Percentiles rank a stretch among this genome's conserved stretches.
Evolutionary conservation across 2,113 vertebrate genomes (phyloP).

Genomic region (Hassar affinis): DNA sequence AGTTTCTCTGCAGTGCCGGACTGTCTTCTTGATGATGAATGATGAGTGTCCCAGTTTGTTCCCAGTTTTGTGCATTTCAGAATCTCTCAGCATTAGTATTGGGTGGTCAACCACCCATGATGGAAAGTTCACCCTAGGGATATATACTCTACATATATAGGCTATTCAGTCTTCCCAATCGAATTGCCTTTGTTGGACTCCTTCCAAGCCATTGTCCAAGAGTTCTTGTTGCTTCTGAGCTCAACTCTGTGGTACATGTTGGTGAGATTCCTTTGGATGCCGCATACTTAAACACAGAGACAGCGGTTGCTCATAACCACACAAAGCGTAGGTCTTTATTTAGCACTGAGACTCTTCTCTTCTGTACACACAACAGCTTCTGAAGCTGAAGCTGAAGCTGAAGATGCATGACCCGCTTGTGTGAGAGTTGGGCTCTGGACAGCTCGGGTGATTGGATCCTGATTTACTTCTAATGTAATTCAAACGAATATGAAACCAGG

Average conservation of each 20-base stretch:
- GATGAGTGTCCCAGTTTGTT: background rate
- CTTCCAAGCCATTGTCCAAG: background rate
- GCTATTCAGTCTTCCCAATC: background rate
- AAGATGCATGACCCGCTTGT: background rate
- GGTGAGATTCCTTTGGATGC: background rate
- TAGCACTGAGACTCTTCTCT: background rate
- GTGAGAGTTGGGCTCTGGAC: background rate
- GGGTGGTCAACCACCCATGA: background rate
- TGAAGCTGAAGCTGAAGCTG: background rate
- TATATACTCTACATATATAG: background rate
- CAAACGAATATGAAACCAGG: background rate
- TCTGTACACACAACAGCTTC: background rate
- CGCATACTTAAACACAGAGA: background rate
- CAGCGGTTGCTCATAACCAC: background rate
- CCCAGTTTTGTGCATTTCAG: background rate
- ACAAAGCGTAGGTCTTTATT: background rate
- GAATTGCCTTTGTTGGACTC: background rate
- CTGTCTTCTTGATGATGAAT: background rate
- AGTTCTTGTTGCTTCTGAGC: background rate
- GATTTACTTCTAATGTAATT: background rate
- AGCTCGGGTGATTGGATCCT: background rate
- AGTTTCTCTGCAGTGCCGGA: background rate
- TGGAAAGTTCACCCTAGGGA: background rate
- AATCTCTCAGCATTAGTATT: background rate
- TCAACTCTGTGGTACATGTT: background rate